Base-by-base conservation (phyloP, 2,888 invertebrate genomes). In the Brenthis daphne region DNA sequence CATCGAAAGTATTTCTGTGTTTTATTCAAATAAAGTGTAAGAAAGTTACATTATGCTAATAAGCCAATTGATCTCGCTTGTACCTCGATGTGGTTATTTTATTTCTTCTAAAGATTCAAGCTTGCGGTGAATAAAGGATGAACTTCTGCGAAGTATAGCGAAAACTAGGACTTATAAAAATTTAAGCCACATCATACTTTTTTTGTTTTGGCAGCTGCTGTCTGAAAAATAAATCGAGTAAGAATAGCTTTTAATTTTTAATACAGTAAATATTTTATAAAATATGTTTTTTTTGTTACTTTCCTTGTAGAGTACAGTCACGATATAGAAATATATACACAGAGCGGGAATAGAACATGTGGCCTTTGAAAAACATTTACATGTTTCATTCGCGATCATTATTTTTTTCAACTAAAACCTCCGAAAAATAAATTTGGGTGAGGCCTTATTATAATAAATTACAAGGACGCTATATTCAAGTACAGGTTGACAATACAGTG, bases 391-490 rank as follows among this genome's bases (percentile, higher is more conserved):
- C 11, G 11, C 37, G 8, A 37, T 8, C 37, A 11, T 43, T 43
- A 43, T 43, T 43, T 43, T 6, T 43, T 43, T 2, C 2, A 43
- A 43, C 37, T 43, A 43, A 43, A 43, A 43, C 11, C 37, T 43
- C 2, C 37, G 1, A 11, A 43, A 51, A 13, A 13, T 6, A 51
- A 51, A 51, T 51, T n/a, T 51, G n/a, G 51, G n/a, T 13, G n/a
- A n/a, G n/a, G 0, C 65, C 66, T 66, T 70, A 66, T 65, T 70
- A 60, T 72, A 66, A 70, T 72, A 70, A 72, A 72, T 70, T 69
- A 72, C 55, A 67, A 56, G 68, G 58, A 70, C 64, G 68, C 57
- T 60, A 66, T 72, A 68, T 68, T 70, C 64, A 68, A 68, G 64
- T 72, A 65, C 72, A 72, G 68, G 68, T 68, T 68, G 64, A 55